Percentiles rank a stretch among this genome's conserved stretches.
Conservation (phyloP, 2,113 vertebrate genomes). For the Craseonycteris thonglongyai region DNA sequence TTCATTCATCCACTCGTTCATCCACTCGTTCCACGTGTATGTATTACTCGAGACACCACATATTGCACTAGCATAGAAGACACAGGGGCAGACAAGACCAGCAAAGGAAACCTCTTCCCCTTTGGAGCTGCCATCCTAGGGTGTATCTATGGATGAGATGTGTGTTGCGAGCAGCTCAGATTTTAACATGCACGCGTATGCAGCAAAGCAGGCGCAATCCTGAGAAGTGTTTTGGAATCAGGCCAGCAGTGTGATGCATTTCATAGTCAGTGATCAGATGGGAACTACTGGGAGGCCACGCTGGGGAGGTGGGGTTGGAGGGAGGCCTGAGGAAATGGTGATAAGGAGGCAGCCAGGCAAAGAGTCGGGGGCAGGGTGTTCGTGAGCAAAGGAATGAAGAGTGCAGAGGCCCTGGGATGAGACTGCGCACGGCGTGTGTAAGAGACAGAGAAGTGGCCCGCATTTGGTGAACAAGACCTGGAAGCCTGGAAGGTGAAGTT, state of each 20-base stretch:
- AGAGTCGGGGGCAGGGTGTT: not conserved
- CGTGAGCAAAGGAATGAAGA: not conserved
- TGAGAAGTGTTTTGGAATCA: not conserved
- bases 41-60: not conserved
- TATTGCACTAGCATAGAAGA: not conserved
- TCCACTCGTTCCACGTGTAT: not conserved
- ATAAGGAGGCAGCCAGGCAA: not conserved
- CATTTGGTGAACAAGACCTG: not conserved
- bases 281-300: not conserved
- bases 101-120: not conserved
- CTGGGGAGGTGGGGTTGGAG: not conserved
- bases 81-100: not conserved
- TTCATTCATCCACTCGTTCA: not conserved
- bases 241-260: no score
- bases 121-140: not conserved
- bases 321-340: not conserved
- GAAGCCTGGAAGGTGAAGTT: not conserved
- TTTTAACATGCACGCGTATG: not conserved
- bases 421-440: not conserved
- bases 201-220: accelerated
- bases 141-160: not conserved
- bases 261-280: not conserved
- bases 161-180: not conserved
- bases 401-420: not conserved
- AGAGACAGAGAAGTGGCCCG: not conserved